These are phyloP conservation scores for Dendrophyllia cribrosa DNA, from an alignment of 64 coral and sea anemone species.

Conservation along the genomic window DNA sequence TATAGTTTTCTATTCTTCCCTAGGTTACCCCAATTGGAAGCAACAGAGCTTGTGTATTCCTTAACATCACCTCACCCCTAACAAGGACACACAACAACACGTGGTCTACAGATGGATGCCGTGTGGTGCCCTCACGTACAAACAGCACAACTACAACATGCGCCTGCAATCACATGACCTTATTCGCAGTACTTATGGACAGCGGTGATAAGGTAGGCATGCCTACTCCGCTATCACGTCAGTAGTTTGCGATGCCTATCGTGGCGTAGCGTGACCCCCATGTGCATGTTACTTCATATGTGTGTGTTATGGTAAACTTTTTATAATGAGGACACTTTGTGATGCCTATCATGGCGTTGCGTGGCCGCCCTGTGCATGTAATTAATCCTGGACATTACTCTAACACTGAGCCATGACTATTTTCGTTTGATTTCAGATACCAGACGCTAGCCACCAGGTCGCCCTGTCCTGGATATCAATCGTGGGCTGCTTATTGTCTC, in stretches of 20 bases:
- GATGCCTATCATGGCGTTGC: not conserved
- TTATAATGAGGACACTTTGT: too few species aligned
- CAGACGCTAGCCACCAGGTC: not conserved
- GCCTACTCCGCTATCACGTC: too few species aligned
- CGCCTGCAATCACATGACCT: slow-evolving; percentile 83
- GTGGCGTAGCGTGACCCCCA: too few species aligned
- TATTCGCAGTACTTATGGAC: slow-evolving; percentile 75
- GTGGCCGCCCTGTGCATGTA: too few species aligned
- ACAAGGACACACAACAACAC: not conserved
- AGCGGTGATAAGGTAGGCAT: slow-evolving; percentile 21
- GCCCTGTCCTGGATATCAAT: not conserved
- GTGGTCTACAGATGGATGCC: slow-evolving; percentile 60
- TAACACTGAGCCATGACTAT: not conserved
- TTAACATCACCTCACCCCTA: slow-evolving; percentile 41
- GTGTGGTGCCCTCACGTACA: slow-evolving; percentile 46
- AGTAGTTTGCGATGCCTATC: too few species aligned
- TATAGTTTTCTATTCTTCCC: not conserved
- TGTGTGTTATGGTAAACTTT: too few species aligned
- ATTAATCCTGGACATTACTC: too few species aligned
- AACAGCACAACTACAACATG: slow-evolving; percentile 68
- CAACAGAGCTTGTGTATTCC: not conserved
- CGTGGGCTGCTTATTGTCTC: not conserved
- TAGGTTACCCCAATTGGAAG: not conserved
- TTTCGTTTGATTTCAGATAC: not conserved
- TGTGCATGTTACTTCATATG: too few species aligned